phyloP scores from a whole-genome alignment of 2,888 invertebrate species.

The Lydus trimaculatus region DNA sequence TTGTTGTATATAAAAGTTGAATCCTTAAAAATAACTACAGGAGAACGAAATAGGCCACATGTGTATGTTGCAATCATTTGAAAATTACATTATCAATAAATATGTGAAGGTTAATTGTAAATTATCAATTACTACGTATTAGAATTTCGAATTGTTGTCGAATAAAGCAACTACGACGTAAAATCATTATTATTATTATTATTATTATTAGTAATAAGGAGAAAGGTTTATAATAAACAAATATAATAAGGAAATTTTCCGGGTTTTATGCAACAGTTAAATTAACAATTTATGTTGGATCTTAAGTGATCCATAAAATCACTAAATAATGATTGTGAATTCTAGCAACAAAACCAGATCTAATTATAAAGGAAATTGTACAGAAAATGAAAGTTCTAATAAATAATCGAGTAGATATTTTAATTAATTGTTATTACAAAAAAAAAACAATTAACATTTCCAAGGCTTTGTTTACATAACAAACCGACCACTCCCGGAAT shows the following conservation, averaged over 20 bases:
- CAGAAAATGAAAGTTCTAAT: constrained; percentile 10
- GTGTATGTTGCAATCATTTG: background rate
- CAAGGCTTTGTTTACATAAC: constrained; percentile 54
- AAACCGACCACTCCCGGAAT: constrained; percentile 42
- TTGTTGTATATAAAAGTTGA: background rate
- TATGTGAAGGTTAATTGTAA: background rate
- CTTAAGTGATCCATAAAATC: background rate
- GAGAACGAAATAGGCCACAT: background rate
- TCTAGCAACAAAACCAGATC: too few relatives aligned
- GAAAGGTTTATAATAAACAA: background rate
- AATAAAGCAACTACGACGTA: background rate
- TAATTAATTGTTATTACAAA: too few relatives aligned
- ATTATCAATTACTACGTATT: background rate
- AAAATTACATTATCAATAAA: constrained; percentile 8
- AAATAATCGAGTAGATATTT: too few relatives aligned
- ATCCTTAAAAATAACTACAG: background rate
- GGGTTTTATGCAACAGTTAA: constrained; percentile 1
- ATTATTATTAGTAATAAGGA: background rate
- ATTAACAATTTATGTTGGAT: background rate
- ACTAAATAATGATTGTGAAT: background rate
- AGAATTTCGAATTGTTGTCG: background rate
- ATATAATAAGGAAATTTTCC: background rate
- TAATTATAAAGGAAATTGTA: background rate
- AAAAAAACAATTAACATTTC: constrained; percentile 15
- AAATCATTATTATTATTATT: background rate